Percentiles rank a stretch among this genome's conserved stretches.
Conservation (phyloP, 2,797 vertebrate genomes). For the Phrynocephalus vlangalii region DNA sequence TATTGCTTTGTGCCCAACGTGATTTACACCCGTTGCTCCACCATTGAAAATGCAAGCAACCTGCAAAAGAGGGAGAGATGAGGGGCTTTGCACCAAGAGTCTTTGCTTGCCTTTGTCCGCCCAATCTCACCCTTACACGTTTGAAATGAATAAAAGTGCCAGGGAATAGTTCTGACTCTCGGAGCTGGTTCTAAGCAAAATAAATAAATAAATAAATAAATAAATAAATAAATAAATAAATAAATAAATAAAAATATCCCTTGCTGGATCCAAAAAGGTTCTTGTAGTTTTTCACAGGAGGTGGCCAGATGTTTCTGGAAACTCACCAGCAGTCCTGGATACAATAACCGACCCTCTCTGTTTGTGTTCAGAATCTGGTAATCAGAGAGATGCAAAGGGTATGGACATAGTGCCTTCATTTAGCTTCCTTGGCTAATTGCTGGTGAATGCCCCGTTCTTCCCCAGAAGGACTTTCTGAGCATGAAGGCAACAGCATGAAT, state of each 20-base stretch:
- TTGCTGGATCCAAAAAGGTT: conserved; percentile 8
- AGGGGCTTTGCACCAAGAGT: conserved; percentile 18
- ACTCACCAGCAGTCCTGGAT: background rate
- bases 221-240: background rate
- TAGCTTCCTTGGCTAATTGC: background rate
- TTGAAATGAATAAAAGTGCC: conserved; percentile 28
- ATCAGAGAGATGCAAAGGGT: background rate
- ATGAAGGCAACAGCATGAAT: background rate
- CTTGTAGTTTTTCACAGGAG: background rate
- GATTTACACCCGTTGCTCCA: conserved; percentile 29
- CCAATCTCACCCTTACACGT: conserved; percentile 12
- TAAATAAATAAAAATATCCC: background rate
- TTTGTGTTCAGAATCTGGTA: background rate
- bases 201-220: background rate
- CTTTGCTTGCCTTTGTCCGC: background rate
- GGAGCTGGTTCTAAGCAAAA: background rate
- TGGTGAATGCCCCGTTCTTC: background rate
- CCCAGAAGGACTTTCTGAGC: background rate
- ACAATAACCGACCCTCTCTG: background rate
- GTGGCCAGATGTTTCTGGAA: background rate
- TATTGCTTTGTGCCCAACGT: conserved; percentile 24
- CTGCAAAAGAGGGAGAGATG: conserved; percentile 13
- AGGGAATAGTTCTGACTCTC: conserved; percentile 1
- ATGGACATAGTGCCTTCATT: background rate
- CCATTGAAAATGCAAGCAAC: conserved; percentile 41